Base-by-base conservation (phyloP, 2,888 invertebrate genomes). In the Ligdia adustata region DNA sequence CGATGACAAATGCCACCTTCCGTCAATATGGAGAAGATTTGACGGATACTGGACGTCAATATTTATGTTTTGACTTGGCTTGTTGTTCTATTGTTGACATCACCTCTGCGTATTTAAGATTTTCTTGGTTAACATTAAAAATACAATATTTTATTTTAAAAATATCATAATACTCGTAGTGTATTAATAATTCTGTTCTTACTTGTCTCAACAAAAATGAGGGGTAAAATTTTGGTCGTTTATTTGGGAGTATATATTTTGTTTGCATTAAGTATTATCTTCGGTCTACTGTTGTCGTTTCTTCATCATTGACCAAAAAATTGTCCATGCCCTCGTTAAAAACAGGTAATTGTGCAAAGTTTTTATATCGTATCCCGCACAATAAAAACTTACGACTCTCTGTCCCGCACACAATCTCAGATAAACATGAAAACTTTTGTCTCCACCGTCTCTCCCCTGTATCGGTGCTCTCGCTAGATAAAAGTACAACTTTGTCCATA, bases 401-500 rank as follows among this genome's bases (percentile, higher is more conserved):
- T 5, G 9, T 2, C 2, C 11, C 9, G 24, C 7, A 9, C 7
- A 26, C 41, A 40, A 46, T 55, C 48, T 48, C n/a, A 16, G 27
- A 13, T 18, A 31, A 55, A 40, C 54, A 52, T 28, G n/a, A 7
- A 9, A 31, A 13, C 18, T 37, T 40, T 22, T 18, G 13, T 38
- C 9, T 3, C 38, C 26, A 44, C 48, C 49, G 55, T 57, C 53
- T 43, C 58, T 57, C 52, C 48, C 55, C 45, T 41, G 43, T 42
- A 44, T 50, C 44, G 27, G 47, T 11, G 14, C 38, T 18, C 20
- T 16, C 16, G 16, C 16, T 4, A 18, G 4, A 4, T 18, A 5
- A 4, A 18, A 31, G 50, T 9, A 22, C 7, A 73, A 76, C 70
- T 73, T 72, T 41, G 55, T 62, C 68, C 60, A 62, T 69, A 64